Percentiles rank a stretch among this genome's conserved stretches.
Evolutionary conservation across 2,797 vertebrate species (phyloP).

Genomic region (Melanotaenia trifasciata): DNA sequence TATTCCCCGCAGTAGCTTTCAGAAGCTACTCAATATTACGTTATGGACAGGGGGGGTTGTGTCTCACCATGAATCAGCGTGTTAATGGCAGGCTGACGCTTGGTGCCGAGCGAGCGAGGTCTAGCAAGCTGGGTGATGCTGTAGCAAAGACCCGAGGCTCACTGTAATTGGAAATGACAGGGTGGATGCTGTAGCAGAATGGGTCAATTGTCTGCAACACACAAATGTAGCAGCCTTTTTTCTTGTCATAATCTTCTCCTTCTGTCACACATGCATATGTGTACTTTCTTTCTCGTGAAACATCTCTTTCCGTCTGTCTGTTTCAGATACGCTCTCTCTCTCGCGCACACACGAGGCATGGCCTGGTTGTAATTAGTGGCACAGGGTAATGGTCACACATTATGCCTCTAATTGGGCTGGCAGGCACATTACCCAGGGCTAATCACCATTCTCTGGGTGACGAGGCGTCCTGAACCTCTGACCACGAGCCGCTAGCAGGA

Average conservation of each 20-base stretch:
- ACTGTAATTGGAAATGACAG: constrained; percentile 73
- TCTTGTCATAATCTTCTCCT: constrained; percentile 9
- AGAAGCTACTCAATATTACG: constrained; percentile 40
- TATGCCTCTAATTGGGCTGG: constrained; percentile 78
- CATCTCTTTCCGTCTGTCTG: constrained; percentile 25
- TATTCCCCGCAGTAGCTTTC: constrained; percentile 33
- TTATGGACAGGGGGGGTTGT: constrained; percentile 36
- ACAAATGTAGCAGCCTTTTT: neutral
- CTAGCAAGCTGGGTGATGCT: constrained; percentile 55
- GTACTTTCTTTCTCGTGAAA: constrained; percentile 15
- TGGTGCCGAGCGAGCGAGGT: constrained; percentile 65
- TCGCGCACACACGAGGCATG: constrained; percentile 37
- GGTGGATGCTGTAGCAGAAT: constrained; percentile 48
- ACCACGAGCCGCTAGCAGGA: constrained; percentile 69
- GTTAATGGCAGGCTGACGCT: constrained; percentile 68
- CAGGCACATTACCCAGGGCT: constrained; percentile 79
- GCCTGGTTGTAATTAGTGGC: constrained; percentile 75
- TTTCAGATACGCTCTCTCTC: constrained; percentile 20
- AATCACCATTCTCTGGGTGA: constrained; percentile 77
- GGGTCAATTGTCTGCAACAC: constrained; percentile 41
- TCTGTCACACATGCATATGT: constrained; percentile 15
- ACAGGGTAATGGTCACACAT: constrained; percentile 76
- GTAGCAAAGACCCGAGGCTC: constrained; percentile 53
- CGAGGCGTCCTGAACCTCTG: constrained; percentile 67
- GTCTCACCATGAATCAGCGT: constrained; percentile 49